Evolutionary conservation across 2,113 vertebrate species (phyloP).

Genomic region (Neolamprologus kungweensis): DNA sequence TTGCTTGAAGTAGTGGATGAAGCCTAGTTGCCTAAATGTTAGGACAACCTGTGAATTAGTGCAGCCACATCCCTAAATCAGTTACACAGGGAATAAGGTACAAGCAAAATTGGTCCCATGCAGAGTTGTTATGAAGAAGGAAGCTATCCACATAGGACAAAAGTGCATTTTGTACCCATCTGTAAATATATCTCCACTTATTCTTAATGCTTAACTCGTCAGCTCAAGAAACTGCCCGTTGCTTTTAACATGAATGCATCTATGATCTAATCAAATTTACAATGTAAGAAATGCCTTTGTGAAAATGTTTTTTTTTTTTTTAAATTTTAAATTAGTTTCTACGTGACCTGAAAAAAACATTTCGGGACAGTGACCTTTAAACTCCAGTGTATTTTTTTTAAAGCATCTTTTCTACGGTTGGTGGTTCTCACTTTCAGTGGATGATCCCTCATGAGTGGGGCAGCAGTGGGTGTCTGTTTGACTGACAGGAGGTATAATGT

Average conservation of each 20-base stretch:
- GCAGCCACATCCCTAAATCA: not conserved
- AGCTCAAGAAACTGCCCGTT: not conserved
- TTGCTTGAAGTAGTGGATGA: not conserved
- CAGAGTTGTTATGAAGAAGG: not conserved
- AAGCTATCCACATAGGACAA: not conserved
- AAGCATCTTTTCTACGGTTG: not conserved
- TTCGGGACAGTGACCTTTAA: not conserved
- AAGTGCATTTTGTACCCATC: not conserved
- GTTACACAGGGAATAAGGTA: rapidly evolving
- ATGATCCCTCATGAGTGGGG: not conserved
- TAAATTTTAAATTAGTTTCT: rapidly evolving
- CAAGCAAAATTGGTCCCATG: rapidly evolving
- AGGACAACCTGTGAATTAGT: not conserved
- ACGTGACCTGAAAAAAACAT: not conserved
- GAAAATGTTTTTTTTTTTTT: not conserved
- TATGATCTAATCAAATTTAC: not conserved
- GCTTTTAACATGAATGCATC: not conserved
- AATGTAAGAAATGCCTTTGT: not conserved
- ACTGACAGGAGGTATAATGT: constrained; percentile 58
- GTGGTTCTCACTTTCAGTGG: constrained; percentile 23
- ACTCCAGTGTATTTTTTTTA: not conserved
- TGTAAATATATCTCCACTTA: not conserved
- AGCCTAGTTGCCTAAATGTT: not conserved
- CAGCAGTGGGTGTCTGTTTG: constrained; percentile 32
- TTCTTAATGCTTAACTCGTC: not conserved